Percentiles rank a stretch among this genome's conserved stretches.
phyloP scores from a whole-genome alignment of 2,113 vertebrate genomes.

The Propithecus coquereli region DNA sequence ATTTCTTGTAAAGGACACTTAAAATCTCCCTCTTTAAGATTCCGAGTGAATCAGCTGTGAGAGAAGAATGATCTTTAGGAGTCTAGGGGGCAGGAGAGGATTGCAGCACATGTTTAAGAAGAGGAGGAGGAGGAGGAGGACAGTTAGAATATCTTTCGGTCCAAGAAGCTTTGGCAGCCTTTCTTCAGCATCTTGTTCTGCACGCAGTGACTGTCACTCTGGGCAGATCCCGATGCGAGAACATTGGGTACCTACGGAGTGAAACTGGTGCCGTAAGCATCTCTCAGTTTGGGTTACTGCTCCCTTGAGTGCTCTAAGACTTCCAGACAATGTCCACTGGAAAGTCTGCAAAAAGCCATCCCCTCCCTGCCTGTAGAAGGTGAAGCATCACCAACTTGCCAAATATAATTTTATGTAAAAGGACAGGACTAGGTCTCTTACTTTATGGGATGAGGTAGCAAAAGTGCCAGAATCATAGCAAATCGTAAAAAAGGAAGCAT shows the following conservation, averaged over 20 bases:
- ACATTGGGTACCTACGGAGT: background rate
- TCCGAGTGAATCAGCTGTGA: background rate
- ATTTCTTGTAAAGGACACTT: background rate
- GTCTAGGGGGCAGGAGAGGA: background rate
- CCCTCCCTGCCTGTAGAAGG: background rate
- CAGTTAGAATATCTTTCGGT: background rate
- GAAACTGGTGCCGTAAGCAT: background rate
- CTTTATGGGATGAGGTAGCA: background rate
- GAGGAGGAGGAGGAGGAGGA: background rate
- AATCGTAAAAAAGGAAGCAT: background rate
- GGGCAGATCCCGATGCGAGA: background rate
- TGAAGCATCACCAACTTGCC: background rate
- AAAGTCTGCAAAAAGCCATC: background rate
- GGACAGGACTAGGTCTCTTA: background rate
- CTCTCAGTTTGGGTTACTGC: background rate
- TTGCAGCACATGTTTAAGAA: background rate
- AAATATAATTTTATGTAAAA: background rate
- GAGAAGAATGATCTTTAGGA: background rate
- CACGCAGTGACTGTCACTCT: background rate
- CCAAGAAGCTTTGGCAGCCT: background rate
- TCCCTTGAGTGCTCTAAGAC: background rate
- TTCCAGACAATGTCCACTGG: background rate
- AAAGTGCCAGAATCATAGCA: background rate
- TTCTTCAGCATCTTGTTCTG: conserved; percentile 20
- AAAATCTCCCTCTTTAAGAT: background rate